phyloP scores from a whole-genome alignment of 1,140 invertebrate species.

The Microplitis mediator region DNA sequence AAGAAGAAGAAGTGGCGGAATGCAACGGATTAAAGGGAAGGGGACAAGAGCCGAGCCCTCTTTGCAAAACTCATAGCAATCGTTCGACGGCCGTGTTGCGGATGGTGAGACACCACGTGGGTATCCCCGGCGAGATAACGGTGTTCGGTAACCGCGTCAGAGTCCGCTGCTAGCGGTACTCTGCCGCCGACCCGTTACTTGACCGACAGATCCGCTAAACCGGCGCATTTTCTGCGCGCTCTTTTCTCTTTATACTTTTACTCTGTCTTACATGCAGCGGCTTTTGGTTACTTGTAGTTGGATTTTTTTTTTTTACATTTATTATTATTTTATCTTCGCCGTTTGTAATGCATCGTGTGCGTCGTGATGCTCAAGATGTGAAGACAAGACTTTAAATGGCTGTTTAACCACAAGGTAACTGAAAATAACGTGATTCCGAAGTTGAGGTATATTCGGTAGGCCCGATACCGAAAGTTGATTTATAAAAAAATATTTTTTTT shows the following conservation, averaged over 20 bases:
- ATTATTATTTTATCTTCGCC: neutral
- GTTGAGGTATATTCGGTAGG: neutral
- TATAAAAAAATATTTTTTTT: too few species aligned
- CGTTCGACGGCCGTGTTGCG: slow-evolving; percentile 13
- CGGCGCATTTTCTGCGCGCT: slow-evolving; percentile 33
- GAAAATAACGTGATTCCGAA: slow-evolving; percentile 3
- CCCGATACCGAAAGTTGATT: too few species aligned
- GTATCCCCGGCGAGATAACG: slow-evolving; percentile 51
- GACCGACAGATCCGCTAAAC: slow-evolving; percentile 63
- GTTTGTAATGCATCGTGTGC: slow-evolving; percentile 21
- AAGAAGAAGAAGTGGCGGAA: neutral
- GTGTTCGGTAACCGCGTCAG: slow-evolving; percentile 58
- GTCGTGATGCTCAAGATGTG: slow-evolving; percentile 15
- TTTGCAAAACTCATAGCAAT: slow-evolving; percentile 35
- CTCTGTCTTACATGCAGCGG: slow-evolving; percentile 19
- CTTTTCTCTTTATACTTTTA: slow-evolving; percentile 4
- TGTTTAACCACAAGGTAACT: slow-evolving; percentile 19
- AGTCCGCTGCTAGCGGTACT: slow-evolving; percentile 58
- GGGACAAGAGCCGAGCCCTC: neutral
- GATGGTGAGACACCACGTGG: slow-evolving; percentile 55
- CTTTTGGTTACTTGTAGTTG: neutral
- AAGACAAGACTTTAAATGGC: slow-evolving; percentile 24
- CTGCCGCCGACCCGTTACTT: slow-evolving; percentile 57
- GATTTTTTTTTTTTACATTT: neutral
- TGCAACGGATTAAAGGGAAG: slow-evolving; percentile 7